phyloP scores from a whole-genome alignment of 2,888 invertebrate species.

The Pyrgus malvae region DNA sequence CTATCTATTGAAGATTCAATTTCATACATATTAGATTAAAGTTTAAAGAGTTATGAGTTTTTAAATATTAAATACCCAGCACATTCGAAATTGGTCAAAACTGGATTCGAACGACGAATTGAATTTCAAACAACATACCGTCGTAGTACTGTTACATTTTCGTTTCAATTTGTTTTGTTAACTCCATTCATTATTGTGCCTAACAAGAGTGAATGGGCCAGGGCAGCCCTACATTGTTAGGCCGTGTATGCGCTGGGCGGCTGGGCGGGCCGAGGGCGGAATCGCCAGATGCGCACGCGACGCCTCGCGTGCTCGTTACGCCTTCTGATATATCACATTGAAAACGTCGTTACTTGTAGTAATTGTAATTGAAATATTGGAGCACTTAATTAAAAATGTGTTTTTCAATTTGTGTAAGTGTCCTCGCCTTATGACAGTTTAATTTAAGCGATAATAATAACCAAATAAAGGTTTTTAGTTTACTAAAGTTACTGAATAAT shows the following conservation, averaged over 20 bases:
- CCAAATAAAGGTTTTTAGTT: no score
- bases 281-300: slow-evolving; percentile 64
- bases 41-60: no score
- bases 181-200: slow-evolving; percentile 11
- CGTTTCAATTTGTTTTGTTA: not conserved
- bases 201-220: slow-evolving; percentile 12
- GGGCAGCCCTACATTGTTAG: slow-evolving; percentile 10
- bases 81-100: no score
- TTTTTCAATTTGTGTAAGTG: slow-evolving; percentile 1
- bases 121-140: not conserved
- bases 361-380: slow-evolving; percentile 1
- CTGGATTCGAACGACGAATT: no score
- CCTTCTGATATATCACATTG: not conserved
- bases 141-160: not conserved
- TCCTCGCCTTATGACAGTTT: no score
- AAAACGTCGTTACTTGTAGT: not conserved
- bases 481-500: no score
- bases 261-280: slow-evolving; percentile 61
- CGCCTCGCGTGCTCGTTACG: slow-evolving; percentile 34
- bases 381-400: not conserved
- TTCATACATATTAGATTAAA: no score
- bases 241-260: slow-evolving; percentile 22
- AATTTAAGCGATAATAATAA: no score
- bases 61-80: no score
- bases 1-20: no score